Evolutionary conservation across 2,888 invertebrate genomes (phyloP).

Genomic region (Cryptophagus acutangulus): DNA sequence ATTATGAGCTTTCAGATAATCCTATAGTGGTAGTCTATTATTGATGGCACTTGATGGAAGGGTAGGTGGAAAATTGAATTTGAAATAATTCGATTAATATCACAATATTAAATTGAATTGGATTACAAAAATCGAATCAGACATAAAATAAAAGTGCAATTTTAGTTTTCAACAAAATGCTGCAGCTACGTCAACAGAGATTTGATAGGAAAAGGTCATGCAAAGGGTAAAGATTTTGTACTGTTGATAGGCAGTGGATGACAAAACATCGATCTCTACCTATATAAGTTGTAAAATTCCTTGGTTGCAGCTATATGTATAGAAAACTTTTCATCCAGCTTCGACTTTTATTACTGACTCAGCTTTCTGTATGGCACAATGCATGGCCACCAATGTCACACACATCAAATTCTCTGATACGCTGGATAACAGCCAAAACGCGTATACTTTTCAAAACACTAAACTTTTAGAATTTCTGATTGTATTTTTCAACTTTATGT

Average conservation of each 20-base stretch:
- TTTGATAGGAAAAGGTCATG: too few relatives aligned
- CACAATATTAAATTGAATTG: too few relatives aligned
- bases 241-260: constrained; percentile 3
- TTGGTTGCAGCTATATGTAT: background rate
- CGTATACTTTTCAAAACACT: constrained; percentile 18
- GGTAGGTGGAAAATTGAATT: too few relatives aligned
- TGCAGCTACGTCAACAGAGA: background rate
- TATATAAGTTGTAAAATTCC: constrained; percentile 2
- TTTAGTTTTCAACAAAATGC: background rate
- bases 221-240: constrained; percentile 3
- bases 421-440: constrained; percentile 16
- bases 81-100: too few relatives aligned
- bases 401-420: constrained; percentile 19
- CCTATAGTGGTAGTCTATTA: too few relatives aligned
- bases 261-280: constrained; percentile 7
- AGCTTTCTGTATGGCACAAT: constrained; percentile 1
- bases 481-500: constrained; percentile 15
- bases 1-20: too few relatives aligned
- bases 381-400: constrained; percentile 13
- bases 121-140: too few relatives aligned
- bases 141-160: too few relatives aligned
- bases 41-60: too few relatives aligned
- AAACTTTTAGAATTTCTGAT: constrained; percentile 17
- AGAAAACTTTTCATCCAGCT: constrained; percentile 6
- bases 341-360: constrained; percentile 1